Percentiles rank a stretch among this genome's conserved stretches.
phyloP scores from a whole-genome alignment of 2,888 invertebrate genomes.

The Herminia tarsipennalis region DNA sequence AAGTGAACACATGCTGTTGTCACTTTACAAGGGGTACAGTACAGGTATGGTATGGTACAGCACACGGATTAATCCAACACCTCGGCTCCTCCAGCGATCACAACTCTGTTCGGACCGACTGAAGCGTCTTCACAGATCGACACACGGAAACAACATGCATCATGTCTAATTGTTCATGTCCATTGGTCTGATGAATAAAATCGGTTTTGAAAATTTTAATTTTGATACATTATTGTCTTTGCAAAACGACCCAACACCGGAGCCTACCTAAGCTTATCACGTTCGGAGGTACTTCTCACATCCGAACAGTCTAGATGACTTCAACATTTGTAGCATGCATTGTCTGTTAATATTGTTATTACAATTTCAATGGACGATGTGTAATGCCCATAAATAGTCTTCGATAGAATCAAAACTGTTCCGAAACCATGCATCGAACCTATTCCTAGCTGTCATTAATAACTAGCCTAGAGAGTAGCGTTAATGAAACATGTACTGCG shows the following conservation, averaged over 20 bases:
- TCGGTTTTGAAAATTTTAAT: constrained; percentile 29
- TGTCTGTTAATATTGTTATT: constrained; percentile 72
- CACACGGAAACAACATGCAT: constrained; percentile 60
- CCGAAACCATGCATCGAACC: constrained; percentile 74
- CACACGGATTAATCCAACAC: constrained; percentile 51
- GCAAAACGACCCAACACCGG: constrained; percentile 60
- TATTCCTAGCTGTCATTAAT: constrained; percentile 70
- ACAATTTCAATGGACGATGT: constrained; percentile 62
- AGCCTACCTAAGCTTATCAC: constrained; percentile 54
- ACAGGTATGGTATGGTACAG: constrained; percentile 46
- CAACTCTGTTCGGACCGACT: constrained; percentile 35
- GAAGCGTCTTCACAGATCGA: constrained; percentile 42
- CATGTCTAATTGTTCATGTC: constrained; percentile 40
- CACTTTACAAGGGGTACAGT: constrained; percentile 45
- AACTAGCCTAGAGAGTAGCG: constrained; percentile 78
- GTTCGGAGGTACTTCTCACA: constrained; percentile 22
- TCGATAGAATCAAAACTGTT: constrained; percentile 40
- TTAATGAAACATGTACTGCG: constrained; percentile 73
- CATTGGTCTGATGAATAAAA: constrained; percentile 34
- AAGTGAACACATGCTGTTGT: constrained; percentile 53
- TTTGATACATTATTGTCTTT: constrained; percentile 18
- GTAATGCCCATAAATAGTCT: constrained; percentile 42
- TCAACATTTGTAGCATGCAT: constrained; percentile 66
- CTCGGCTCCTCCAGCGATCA: constrained; percentile 52
- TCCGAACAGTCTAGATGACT: constrained; percentile 50